Evolutionary conservation across 2,797 vertebrate genomes (phyloP).

Genomic region (Tiaroga cobitis): DNA sequence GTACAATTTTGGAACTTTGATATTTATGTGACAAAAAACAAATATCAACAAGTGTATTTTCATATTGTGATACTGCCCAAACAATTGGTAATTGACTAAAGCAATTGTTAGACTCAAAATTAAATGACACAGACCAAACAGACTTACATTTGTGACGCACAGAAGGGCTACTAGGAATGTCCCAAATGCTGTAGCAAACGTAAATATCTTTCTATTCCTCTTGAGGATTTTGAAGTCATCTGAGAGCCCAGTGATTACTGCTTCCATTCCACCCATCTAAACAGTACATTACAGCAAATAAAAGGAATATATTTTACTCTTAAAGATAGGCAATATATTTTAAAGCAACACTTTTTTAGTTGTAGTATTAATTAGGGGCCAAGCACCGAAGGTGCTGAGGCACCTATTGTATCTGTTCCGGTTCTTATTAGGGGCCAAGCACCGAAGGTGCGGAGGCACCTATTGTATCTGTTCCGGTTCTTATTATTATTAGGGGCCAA

Average conservation of each 20-base stretch:
- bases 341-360: not conserved
- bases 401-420: too few relatives aligned
- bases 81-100: not conserved
- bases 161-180: conserved; percentile 92
- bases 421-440: too few relatives aligned
- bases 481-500: too few relatives aligned
- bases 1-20: not conserved
- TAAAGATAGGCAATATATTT: not conserved
- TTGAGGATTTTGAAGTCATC: conserved; percentile 95
- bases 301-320: not conserved
- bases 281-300: conserved; percentile 7
- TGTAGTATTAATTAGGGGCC: not conserved
- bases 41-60: not conserved
- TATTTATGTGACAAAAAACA: not conserved
- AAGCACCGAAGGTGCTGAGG: too few relatives aligned
- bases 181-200: conserved; percentile 84
- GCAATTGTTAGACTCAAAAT: not conserved
- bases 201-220: conserved; percentile 93
- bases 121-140: not conserved
- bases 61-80: not conserved
- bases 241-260: conserved; percentile 92
- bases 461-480: too few relatives aligned
- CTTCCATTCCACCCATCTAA: conserved; percentile 99
- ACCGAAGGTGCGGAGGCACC: too few relatives aligned
- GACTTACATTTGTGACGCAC: conserved; percentile 94